Conservation (phyloP, 1,140 invertebrate species). For the Euwallacea fornicatus region DNA sequence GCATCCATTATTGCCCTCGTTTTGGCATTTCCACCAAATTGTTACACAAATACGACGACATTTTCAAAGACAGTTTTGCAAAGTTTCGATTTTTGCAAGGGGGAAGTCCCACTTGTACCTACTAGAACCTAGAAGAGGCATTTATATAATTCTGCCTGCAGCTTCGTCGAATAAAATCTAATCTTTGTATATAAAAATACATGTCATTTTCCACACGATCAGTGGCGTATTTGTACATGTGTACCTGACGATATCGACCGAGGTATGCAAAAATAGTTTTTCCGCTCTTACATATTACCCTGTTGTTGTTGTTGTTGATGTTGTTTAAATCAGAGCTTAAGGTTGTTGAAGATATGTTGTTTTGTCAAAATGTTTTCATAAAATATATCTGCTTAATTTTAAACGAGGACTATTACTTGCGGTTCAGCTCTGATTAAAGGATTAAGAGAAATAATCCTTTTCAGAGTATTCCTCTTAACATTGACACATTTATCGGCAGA, state of each 20-base stretch:
- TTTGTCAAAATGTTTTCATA: neutral
- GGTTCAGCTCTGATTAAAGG: conserved; percentile 9
- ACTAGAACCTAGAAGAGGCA: too few species aligned
- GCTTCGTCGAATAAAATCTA: neutral
- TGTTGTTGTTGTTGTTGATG: conserved; percentile 11
- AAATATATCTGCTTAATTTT: conserved; percentile 3
- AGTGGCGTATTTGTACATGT: conserved; percentile 14
- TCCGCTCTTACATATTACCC: conserved; percentile 22
- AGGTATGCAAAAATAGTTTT: conserved; percentile 5
- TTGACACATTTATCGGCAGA: conserved; percentile 7
- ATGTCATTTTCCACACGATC: conserved; percentile 7
- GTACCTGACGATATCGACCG: neutral
- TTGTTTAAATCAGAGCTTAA: conserved; percentile 19
- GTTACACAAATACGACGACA: too few species aligned
- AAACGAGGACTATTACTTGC: neutral
- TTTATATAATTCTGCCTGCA: neutral
- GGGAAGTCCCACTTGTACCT: too few species aligned
- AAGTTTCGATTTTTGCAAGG: too few species aligned
- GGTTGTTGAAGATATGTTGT: conserved; percentile 15
- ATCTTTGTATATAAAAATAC: conserved; percentile 20
- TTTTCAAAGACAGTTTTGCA: too few species aligned
- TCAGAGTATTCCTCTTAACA: conserved; percentile 8
- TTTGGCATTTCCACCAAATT: too few species aligned
- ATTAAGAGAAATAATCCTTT: conserved; percentile 1
- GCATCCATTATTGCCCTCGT: too few species aligned